Evolutionary conservation across 2,888 invertebrate genomes (phyloP), one percentile per base, ranked within the genome.

Genomic region (Patella caerulea): DNA sequence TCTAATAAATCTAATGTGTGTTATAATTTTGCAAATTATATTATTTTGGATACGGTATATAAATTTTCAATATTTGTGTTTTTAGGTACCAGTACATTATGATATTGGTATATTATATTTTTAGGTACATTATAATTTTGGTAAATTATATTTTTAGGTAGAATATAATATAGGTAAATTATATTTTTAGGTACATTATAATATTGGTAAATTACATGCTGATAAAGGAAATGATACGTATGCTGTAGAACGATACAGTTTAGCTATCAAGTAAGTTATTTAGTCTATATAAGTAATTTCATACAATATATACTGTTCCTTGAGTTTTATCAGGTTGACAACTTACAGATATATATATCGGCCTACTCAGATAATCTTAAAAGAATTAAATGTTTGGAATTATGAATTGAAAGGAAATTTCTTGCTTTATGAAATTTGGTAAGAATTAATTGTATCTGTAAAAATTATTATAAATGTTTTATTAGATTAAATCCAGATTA

Each of bases 191-290:
- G 96, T 93, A 3, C 93, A 94, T 86, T 99, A 98, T 90, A 99
- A 99, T 91, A 94, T 98, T 75, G 98, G 96, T 0, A 98, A 98
- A 92, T 94, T 95, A 79, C 95, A 96, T 17, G 96, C 95, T 0
- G 97, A 97, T 87, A 93, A 93, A 55, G 95, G 95, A 11, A 93
- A 95, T 80, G 93, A 93, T 71, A 91, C 93, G 19, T 93, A 94
- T 85, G 98, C 98, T 0, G 93, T 97, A 77, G 86, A 92, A 52
- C 95, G 96, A 90, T 98, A 98, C 91, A 93, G 94, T 89, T 93
- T 94, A 88, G 96, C 97, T 52, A 94, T 97, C 77, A 93, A 93
- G 95, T 95, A 92, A 84, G 86, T 81, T 9, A 45, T 45, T 45
- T 9, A 45, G 7, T 45, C 45, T 4, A 45, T 45, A 45, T 7